Conservation (phyloP, 2,797 vertebrate genomes). For the Mus spretus region DNA sequence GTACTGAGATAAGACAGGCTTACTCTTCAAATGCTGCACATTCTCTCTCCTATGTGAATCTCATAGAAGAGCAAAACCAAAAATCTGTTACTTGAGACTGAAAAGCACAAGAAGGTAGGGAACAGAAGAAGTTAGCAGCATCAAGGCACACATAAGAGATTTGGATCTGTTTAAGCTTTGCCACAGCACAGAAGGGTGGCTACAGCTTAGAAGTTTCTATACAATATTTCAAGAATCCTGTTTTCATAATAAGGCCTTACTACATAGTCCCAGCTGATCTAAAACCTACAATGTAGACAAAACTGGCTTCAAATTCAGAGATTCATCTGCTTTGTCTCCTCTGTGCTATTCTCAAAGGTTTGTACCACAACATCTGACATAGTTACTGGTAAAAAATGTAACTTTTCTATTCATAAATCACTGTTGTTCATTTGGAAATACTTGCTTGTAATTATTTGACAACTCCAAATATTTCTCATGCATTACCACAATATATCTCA, state of each 20-base stretch:
- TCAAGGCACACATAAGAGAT: neutral
- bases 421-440: neutral
- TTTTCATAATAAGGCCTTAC: neutral
- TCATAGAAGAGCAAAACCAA: too few species aligned
- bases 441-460: neutral
- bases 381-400: neutral
- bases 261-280: too few species aligned
- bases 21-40: neutral
- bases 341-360: neutral
- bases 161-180: neutral
- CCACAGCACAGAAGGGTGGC: neutral
- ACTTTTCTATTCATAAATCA: neutral
- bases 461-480: neutral
- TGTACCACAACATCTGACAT: neutral
- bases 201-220: too few species aligned
- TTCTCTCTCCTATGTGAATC: neutral
- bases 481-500: neutral
- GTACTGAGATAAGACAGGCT: neutral
- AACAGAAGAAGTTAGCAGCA: neutral
- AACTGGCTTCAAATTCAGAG: neutral
- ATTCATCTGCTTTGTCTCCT: neutral
- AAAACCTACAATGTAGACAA: neutral
- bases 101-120: too few species aligned
- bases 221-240: neutral
- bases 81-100: neutral